phyloP scores from a whole-genome alignment of 2,797 vertebrate species.

The Cheracebus regulus region DNA sequence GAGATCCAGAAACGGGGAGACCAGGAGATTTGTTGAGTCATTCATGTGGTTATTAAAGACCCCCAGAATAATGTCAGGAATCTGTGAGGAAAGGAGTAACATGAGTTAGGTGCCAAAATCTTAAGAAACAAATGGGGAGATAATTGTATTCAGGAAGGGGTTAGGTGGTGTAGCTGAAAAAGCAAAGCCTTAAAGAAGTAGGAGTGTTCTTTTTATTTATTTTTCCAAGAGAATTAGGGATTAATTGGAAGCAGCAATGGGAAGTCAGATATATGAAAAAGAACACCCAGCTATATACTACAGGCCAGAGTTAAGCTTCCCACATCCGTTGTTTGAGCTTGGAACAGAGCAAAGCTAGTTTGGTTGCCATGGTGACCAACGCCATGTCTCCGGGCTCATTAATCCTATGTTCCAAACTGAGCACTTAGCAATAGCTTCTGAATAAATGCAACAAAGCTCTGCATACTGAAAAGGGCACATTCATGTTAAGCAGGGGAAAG shows the following conservation, averaged over 20 bases:
- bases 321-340: constrained; percentile 53
- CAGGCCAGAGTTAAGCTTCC: constrained; percentile 61
- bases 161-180: not conserved
- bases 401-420: constrained; percentile 77
- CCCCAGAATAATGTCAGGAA: not conserved
- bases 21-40: not conserved
- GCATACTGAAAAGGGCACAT: constrained; percentile 79
- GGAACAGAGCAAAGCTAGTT: constrained; percentile 62
- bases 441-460: constrained; percentile 78
- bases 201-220: constrained; percentile 46
- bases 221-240: constrained; percentile 27
- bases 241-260: constrained; percentile 54
- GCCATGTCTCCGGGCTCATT: constrained; percentile 71
- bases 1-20: not conserved
- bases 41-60: not conserved
- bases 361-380: constrained; percentile 69
- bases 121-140: not conserved
- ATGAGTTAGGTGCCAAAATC: not conserved
- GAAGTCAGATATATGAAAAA: constrained; percentile 60
- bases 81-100: not conserved
- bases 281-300: constrained; percentile 19
- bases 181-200: not conserved
- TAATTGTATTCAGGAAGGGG: constrained; percentile 15
- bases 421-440: constrained; percentile 76
- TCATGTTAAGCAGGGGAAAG: constrained; percentile 74